Evolutionary conservation across 35 echinoderm and acorn worm genomes (phyloP), one percentile per base, ranked within the genome.

Genomic region (Nesometra sesokonis): DNA sequence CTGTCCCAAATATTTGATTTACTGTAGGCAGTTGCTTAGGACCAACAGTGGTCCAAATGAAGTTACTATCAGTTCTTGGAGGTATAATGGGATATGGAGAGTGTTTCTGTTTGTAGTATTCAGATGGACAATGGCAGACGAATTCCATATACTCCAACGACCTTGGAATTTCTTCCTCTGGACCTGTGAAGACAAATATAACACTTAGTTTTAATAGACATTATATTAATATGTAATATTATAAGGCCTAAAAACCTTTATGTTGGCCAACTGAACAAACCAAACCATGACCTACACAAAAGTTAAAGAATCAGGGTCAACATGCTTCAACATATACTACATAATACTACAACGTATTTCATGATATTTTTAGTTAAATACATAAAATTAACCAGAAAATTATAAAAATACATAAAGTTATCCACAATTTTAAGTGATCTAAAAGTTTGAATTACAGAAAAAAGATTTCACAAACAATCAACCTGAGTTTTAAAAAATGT

Each of bases 131-230:
- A 80, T 94, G 96, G 78, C 96, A 94, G 21, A 99, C 92, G 90
- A 99, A 94, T 32, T 99, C 89, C 92, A 99, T 91, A 84, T 90
- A 94, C 34, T 99, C 96, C 46, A 99, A 34, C 21, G 88, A 86
- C 0, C 92, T 82, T 23, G 96, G 96, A 0, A 94, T 76, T 35
- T 99, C 96, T 86, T 97, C 96, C 32, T 99, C 96, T 36, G 96
- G 96, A 34, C 96, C 96, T 99, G 91, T 84, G 30, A 57, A 35
- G 4, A 21, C 29, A 30, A 79, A 33, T 40, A 67, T 30, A 30
- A 46, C 32, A 23, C 31, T 80, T 43, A n/a, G n/a, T 57, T 9
- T 30, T 30, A 78, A 27, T 3, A 78, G 23, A 27, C 31, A 8
- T 30, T 5, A 30, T n/a, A 78, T 9, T 7, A 78, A 8, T 27